These are phyloP conservation scores for Pristionchus maxplancki DNA, from an alignment of 2,888 invertebrate species.

Conservation along the genomic window DNA sequence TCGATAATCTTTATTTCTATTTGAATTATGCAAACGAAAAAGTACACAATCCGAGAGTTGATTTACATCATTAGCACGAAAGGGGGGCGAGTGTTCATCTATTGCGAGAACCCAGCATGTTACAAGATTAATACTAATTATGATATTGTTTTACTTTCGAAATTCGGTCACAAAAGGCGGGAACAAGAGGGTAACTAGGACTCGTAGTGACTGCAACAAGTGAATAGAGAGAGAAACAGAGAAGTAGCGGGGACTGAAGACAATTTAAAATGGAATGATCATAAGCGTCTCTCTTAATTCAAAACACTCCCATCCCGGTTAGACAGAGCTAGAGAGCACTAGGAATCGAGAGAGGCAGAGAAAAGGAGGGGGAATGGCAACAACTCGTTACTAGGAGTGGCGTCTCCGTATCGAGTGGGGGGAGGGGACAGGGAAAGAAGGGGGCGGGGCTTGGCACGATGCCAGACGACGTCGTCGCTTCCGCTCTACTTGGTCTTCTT, in stretches of 20 bases:
- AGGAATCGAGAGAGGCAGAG: conserved; percentile 1
- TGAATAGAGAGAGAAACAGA: neutral
- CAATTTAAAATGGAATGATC: neutral
- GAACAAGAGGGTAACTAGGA: conserved; percentile 37
- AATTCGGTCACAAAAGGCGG: neutral
- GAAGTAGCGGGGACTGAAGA: neutral
- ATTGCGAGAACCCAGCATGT: neutral
- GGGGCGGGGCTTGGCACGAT: conserved; percentile 46
- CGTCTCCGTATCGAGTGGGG: neutral
- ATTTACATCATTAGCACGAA: neutral
- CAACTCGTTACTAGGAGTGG: neutral
- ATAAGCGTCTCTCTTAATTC: neutral
- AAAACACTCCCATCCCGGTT: neutral
- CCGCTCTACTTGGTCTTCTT: conserved; percentile 49
- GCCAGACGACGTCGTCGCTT: conserved; percentile 20
- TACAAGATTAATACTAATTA: neutral
- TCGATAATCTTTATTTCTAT: conserved; percentile 19
- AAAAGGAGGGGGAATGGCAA: conserved; percentile 12
- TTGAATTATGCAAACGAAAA: conserved; percentile 7
- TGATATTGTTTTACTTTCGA: neutral
- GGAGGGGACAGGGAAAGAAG: neutral
- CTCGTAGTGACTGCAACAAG: conserved; percentile 44
- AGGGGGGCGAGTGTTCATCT: neutral
- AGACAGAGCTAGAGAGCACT: neutral
- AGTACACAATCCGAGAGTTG: neutral